Evolutionary conservation across 2,888 invertebrate genomes (phyloP), one percentile per base, ranked within the genome.

Genomic region (Hirtodrosophila confusa): DNA sequence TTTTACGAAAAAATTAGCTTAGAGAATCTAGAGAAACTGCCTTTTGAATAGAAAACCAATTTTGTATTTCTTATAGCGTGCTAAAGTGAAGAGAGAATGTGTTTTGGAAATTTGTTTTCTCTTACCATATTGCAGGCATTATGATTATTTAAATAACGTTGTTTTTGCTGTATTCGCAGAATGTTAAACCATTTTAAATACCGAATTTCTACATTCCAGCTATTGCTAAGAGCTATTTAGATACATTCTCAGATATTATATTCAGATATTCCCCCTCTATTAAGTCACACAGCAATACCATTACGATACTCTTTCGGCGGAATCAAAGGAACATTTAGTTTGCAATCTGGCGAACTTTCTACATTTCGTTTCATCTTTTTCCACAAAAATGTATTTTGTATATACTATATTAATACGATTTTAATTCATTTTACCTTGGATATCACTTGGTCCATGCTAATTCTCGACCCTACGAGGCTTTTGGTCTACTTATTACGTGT

Each of bases 391-490:
- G 45, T 50, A 9, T 23, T 37, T 62, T 2, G 27, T 27, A 17
- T 17, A 17, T 17, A 17, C 17, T 17, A 17, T 17, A 51, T 71
- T 85, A 86, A 86, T 86, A 61, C 44, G 74, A 69, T 84, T 88
- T 83, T 86, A 86, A 86, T 86, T 37, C 71, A 24, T 71, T 61
- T 72, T 17, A 65, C 78, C 88, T 75, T 78, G 78, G 47, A 40
- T 31, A 31, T 1, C 44, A 48, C 47, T 40, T 69, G 56, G 40
- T 37, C 35, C 69, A 66, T 60, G 68, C 47, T 55, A 69, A 68
- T 65, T 60, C 54, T 36, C 8, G 49, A 9, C 35, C 29, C 24
- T 36, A 17, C 50, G 47, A 17, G 57, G 17, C 27, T 57, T 53
- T 68, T 39, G 43, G 41, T 47, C 48, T 51, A 69, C 31, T 44